Evolutionary conservation across 2,888 invertebrate genomes (phyloP).

Genomic region (Tolmerus cingulatus): DNA sequence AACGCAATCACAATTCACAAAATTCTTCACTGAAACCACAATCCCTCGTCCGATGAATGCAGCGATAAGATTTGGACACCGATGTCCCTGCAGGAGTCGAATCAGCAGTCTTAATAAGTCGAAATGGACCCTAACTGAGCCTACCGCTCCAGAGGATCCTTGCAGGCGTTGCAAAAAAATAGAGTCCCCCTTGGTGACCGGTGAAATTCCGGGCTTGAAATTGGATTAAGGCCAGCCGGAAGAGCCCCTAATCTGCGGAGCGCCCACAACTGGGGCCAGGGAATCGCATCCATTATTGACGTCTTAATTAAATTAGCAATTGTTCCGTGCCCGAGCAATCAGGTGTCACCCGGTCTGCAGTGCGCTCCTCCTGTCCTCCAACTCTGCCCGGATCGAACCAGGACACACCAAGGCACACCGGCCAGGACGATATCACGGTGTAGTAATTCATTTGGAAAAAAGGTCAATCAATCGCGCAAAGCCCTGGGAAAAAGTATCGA

Average conservation of each 20-base stretch:
- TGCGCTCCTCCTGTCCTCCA: neutral
- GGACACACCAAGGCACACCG: neutral
- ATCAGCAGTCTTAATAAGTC: neutral
- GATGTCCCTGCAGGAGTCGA: neutral
- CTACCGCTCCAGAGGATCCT: neutral
- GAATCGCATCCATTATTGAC: conserved; percentile 20
- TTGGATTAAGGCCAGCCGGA: neutral
- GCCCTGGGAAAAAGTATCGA: conserved; percentile 30
- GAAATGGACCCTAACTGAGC: neutral
- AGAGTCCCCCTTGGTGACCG: neutral
- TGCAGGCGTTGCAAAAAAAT: neutral
- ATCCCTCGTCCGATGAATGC: neutral
- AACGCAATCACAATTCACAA: neutral
- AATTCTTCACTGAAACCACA: neutral
- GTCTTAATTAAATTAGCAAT: conserved; percentile 39
- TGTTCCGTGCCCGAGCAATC: conserved; percentile 24
- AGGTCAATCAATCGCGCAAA: conserved; percentile 44
- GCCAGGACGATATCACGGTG: conserved; percentile 41
- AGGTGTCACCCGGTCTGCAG: conserved; percentile 35
- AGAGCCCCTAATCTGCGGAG: neutral
- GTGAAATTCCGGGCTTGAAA: neutral
- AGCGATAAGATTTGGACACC: neutral
- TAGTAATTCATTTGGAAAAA: conserved; percentile 47
- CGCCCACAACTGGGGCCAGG: neutral
- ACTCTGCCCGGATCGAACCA: neutral